phyloP scores from a whole-genome alignment of 2,797 vertebrate species.

The Nyctalus aviator region DNA sequence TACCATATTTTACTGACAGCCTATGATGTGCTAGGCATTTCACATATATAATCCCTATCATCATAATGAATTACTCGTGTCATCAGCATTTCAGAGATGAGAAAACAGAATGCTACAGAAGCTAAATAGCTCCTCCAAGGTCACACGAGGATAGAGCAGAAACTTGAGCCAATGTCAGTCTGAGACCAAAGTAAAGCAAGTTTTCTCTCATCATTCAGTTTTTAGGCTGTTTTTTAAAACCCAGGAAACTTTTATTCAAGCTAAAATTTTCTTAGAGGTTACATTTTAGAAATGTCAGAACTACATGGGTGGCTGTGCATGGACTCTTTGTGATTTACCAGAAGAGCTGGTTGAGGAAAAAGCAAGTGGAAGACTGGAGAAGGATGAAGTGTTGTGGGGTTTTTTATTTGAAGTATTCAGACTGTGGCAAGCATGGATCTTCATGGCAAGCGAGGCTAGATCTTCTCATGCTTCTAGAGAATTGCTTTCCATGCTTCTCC shows the following conservation, averaged over 20 bases:
- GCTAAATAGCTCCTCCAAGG: not conserved
- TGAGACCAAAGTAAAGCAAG: not conserved
- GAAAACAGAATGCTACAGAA: not conserved
- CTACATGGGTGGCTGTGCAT: not conserved
- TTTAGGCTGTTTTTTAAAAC: not conserved
- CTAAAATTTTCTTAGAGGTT: not conserved
- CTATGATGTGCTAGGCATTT: not conserved
- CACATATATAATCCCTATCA: not conserved
- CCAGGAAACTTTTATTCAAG: slow-evolving; percentile 17
- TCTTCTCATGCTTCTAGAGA: slow-evolving; percentile 15
- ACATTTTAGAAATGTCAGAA: slow-evolving; percentile 32
- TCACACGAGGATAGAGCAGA: not conserved
- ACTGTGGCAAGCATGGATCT: not conserved
- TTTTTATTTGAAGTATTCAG: not conserved
- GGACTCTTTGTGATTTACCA: not conserved
- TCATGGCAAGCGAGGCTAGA: not conserved
- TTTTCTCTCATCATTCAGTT: not conserved
- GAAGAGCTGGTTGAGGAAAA: not conserved
- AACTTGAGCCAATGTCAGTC: not conserved
- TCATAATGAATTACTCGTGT: not conserved
- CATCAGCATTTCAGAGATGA: not conserved
- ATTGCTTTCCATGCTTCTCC: not conserved
- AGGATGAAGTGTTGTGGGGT: not conserved
- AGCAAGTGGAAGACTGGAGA: not conserved
- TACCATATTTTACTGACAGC: not conserved